Percentiles rank a stretch among this genome's conserved stretches.
phyloP scores from a whole-genome alignment of 1,140 invertebrate species.

The Alviniconcha marisindica region DNA sequence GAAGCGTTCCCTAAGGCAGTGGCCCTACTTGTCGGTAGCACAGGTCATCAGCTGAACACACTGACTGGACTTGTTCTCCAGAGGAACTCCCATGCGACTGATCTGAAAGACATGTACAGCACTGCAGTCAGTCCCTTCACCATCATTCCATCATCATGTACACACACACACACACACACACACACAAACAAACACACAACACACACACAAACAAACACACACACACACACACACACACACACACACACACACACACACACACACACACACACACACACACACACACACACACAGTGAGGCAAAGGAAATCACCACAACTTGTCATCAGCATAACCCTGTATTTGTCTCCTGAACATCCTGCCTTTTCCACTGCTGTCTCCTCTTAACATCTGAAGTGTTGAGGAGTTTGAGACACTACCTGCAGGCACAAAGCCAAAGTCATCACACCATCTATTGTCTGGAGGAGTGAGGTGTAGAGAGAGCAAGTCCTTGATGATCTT shows the following conservation, averaged over 20 bases:
- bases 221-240: background rate
- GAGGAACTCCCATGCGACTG: slow-evolving; percentile 74
- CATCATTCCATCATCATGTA: too few relatives aligned
- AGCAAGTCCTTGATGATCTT: too few relatives aligned
- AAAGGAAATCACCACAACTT: background rate
- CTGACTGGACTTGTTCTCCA: slow-evolving; percentile 69
- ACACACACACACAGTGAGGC: background rate
- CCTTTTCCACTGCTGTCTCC: too few relatives aligned
- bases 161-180: too few relatives aligned
- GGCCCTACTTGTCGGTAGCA: slow-evolving; percentile 73
- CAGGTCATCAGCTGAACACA: slow-evolving; percentile 73
- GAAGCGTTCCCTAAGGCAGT: too few relatives aligned
- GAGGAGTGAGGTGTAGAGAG: too few relatives aligned
- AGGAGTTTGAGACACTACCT: background rate
- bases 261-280: background rate
- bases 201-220: too few relatives aligned
- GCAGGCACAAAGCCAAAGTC: too few relatives aligned
- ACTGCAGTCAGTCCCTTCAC: too few relatives aligned
- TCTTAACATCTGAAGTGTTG: too few relatives aligned
- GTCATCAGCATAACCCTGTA: background rate
- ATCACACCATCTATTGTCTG: too few relatives aligned
- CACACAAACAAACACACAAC: too few relatives aligned
- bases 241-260: background rate
- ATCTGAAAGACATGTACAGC: slow-evolving; percentile 59
- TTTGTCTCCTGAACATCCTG: background rate